phyloP scores from a whole-genome alignment of 1,140 invertebrate genomes.

The Nomia melanderi region DNA sequence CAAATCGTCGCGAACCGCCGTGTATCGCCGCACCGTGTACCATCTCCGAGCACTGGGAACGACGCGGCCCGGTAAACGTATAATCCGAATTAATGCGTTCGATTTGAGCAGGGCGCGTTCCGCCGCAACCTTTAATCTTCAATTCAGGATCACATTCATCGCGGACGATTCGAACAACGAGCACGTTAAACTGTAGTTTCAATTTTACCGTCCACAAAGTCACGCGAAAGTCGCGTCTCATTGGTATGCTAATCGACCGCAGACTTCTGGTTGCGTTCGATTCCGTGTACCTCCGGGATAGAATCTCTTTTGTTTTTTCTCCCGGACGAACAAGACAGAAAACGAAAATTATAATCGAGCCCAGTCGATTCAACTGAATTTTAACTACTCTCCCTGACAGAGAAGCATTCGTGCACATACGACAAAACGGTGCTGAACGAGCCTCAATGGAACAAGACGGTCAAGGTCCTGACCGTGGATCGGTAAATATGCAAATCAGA shows the following conservation, averaged over 20 bases:
- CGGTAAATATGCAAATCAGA: neutral
- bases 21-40: too few species aligned
- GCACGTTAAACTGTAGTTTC: neutral
- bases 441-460: neutral
- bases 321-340: neutral
- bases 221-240: neutral
- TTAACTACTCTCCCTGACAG: neutral
- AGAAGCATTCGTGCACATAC: neutral
- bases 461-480: conserved; percentile 15
- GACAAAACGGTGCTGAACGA: neutral
- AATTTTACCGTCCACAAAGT: neutral
- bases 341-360: neutral
- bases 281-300: neutral
- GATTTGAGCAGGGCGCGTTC: neutral
- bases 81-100: neutral
- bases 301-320: neutral
- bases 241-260: neutral
- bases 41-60: neutral
- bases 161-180: neutral
- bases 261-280: neutral
- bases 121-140: neutral
- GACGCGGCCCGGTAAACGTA: neutral
- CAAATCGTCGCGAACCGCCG: neutral
- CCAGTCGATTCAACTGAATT: neutral
- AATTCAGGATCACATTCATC: neutral